Conservation (phyloP, 2,797 vertebrate genomes). For the Phyllotis vaccarum region DNA sequence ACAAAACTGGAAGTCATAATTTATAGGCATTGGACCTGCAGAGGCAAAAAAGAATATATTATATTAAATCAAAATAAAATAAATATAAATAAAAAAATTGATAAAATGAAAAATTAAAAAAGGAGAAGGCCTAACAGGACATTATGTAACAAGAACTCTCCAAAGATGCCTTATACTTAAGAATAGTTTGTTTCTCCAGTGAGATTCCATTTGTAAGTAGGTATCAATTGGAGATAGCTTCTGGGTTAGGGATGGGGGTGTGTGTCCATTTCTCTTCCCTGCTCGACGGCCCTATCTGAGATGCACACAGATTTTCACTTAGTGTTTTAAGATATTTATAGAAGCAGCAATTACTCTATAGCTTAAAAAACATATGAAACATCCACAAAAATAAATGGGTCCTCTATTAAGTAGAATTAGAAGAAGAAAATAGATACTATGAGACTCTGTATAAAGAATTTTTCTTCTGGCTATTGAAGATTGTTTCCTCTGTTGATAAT, state of each 20-base stretch:
- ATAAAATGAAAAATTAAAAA: not conserved
- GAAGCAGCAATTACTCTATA: constrained; percentile 16
- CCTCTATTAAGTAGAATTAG: constrained; percentile 17
- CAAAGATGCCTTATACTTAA: not conserved
- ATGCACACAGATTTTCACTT: constrained; percentile 11
- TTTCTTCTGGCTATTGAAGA: not conserved
- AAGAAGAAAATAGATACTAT: not conserved
- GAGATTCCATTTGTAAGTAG: too few relatives aligned
- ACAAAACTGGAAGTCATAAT: not conserved
- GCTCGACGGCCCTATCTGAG: not conserved
- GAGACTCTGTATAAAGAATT: not conserved
- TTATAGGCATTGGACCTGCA: not conserved
- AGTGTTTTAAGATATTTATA: constrained; percentile 34
- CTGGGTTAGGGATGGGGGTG: too few relatives aligned
- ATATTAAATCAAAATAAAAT: too few relatives aligned
- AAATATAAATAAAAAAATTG: not conserved
- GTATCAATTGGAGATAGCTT: too few relatives aligned
- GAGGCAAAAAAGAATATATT: not conserved
- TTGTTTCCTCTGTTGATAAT: not conserved
- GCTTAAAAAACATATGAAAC: not conserved
- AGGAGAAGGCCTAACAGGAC: not conserved
- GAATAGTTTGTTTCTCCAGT: not conserved
- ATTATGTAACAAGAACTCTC: not conserved
- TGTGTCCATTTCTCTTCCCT: not conserved
- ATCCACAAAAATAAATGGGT: not conserved